These are phyloP conservation scores for Styela clava DNA, from an alignment of 23 tunicate species.

Conservation along the genomic window DNA sequence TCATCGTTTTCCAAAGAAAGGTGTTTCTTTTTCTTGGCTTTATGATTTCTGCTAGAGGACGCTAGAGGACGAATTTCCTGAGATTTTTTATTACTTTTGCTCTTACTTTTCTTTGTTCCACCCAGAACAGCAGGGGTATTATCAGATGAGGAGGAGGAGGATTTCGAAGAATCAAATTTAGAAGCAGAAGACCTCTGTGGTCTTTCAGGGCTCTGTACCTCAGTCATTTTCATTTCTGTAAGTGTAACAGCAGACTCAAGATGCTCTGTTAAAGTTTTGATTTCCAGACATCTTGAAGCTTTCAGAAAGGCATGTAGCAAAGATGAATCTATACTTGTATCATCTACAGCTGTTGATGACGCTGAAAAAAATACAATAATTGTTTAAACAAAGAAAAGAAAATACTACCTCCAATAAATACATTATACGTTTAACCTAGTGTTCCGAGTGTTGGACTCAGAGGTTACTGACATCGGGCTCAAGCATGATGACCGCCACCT, in stretches of 20 bases:
- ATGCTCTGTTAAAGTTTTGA: constrained; percentile 14
- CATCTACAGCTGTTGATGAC: too few relatives aligned
- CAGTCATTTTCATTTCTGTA: constrained; percentile 23
- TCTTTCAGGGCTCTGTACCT: not conserved
- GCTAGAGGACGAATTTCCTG: not conserved
- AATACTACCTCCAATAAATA: too few relatives aligned
- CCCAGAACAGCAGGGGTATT: not conserved
- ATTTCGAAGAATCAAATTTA: not conserved
- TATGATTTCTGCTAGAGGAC: not conserved
- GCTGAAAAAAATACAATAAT: too few relatives aligned
- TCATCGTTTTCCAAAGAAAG: not conserved
- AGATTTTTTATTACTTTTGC: not conserved
- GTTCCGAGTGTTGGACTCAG: too few relatives aligned
- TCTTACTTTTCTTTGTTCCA: not conserved
- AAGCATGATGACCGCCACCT: too few relatives aligned
- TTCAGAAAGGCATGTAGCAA: constrained; percentile 12
- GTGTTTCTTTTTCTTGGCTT: not conserved
- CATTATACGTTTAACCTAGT: too few relatives aligned
- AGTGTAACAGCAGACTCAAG: constrained; percentile 20
- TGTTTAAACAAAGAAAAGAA: too few relatives aligned
- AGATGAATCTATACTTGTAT: not conserved
- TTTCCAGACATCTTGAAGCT: constrained; percentile 15
- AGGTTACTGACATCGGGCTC: too few relatives aligned
- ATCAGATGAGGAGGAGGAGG: not conserved
- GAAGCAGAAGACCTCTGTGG: not conserved